Conservation (phyloP, 1,140 invertebrate species). For the Zaprionus capensis region DNA sequence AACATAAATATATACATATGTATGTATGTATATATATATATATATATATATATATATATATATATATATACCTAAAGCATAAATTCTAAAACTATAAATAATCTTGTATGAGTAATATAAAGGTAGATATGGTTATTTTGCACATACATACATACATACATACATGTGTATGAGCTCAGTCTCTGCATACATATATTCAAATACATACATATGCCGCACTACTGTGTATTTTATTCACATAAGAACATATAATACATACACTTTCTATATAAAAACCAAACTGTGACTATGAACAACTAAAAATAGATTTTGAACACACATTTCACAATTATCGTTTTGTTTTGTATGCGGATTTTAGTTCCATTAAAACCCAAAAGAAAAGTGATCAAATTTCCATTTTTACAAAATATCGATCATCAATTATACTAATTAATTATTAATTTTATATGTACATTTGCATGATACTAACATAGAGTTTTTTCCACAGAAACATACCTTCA, state of each 20-base stretch:
- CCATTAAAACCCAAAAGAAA: slow-evolving; percentile 57
- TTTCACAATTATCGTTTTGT: slow-evolving; percentile 48
- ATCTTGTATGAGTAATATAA: background rate
- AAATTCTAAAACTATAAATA: background rate
- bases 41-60: no score
- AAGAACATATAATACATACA: slow-evolving; percentile 30
- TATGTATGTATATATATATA: no score
- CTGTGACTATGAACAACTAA: slow-evolving; percentile 67
- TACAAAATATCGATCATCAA: slow-evolving; percentile 52
- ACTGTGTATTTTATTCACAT: background rate
- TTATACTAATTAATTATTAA: no score
- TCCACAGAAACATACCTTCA: no score
- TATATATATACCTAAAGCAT: slow-evolving; percentile 6
- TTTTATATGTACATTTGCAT: no score
- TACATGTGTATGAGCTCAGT: slow-evolving; percentile 5
- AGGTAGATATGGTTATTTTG: background rate
- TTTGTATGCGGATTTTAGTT: slow-evolving; percentile 45
- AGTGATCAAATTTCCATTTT: slow-evolving; percentile 71
- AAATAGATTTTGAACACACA: slow-evolving; percentile 66
- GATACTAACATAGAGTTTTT: no score
- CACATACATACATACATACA: slow-evolving; percentile 10
- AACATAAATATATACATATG: no score
- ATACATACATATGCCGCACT: background rate
- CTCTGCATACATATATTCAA: background rate
- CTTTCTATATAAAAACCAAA: slow-evolving; percentile 31